Base-by-base conservation (phyloP, 2,888 invertebrate species). In the Philereme vetulata region DNA sequence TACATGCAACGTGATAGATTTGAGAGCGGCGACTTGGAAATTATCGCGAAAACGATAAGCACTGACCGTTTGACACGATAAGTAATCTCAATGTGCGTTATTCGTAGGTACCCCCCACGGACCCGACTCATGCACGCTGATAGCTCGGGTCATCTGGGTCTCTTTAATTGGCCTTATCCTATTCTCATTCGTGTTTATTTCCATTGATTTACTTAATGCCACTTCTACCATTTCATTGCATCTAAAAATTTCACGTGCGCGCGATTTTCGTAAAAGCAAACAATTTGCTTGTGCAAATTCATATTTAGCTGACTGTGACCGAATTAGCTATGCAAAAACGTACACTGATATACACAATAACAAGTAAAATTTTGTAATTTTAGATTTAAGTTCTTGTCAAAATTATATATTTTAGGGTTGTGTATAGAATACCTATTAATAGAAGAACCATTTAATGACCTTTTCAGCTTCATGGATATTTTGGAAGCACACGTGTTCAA, bases 71-170 rank as follows among this genome's bases (percentile, higher is more conserved):
- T 78, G 77, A 75, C 77, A 71, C 60, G 38, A 8, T 33, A 67
- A 64, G 54, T 71, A 70, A 71, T 72, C 65, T 68, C 6, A 47
- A 67, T 60, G 67, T 72, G 72, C 68, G 68, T 70, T 67, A 64
- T 72, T 72, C 72, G 70, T 71, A 63, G 72, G 66, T 69, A 78
- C 84, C 90, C 90, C 90, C 90, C 90, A 90, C 90, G 88, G 80
- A 85, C 77, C 80, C 81, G 81, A 78, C 85, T 84, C 89, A 85
- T 90, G 90, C 74, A 67, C 68, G 76, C 67, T 60, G 86, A 90
- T 88, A 88, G 80, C 68, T 61, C 54, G 76, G 84, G 86, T 86
- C 84, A 84, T 66, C 67, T 54, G 40, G 44, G 45, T 52, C 48
- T 71, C 66, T 72, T 62, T 65, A 72, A 77, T 81, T 76, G 67